Conservation (phyloP, 2,113 vertebrate genomes). For the Cynoglossus semilaevis region DNA sequence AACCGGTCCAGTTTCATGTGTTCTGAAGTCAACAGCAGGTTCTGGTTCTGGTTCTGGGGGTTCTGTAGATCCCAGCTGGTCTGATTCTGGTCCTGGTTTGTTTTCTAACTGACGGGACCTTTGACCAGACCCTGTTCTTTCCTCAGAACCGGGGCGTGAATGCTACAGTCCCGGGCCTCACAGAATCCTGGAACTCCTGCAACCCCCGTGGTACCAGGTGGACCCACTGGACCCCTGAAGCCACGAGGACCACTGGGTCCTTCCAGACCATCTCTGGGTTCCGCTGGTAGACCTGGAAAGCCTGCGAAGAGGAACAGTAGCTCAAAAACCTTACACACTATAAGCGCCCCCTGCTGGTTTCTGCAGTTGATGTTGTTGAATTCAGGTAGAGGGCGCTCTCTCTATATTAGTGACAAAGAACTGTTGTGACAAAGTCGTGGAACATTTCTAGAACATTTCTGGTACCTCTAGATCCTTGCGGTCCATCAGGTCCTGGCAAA, state of each 20-base stretch:
- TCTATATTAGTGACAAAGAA: too few species aligned
- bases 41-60: too few species aligned
- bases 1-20: too few species aligned
- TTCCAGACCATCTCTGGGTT: slow-evolving; percentile 64
- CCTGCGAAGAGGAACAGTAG: slow-evolving; percentile 51
- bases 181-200: slow-evolving; percentile 68
- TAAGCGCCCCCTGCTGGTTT: too few species aligned
- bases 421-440: neutral
- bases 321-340: too few species aligned
- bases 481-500: slow-evolving; percentile 64
- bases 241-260: slow-evolving; percentile 65
- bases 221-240: slow-evolving; percentile 62
- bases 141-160: slow-evolving; percentile 64
- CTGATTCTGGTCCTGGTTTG: too few species aligned
- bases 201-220: slow-evolving; percentile 45
- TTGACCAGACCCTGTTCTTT: slow-evolving; percentile 78
- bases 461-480: slow-evolving; percentile 65
- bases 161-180: slow-evolving; percentile 74
- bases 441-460: neutral
- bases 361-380: too few species aligned
- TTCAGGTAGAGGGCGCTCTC: too few species aligned
- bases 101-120: slow-evolving; percentile 49
- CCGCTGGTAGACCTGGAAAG: slow-evolving; percentile 63
- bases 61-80: too few species aligned
- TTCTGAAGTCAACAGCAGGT: too few species aligned